Base-by-base conservation (phyloP, 2,797 vertebrate genomes). In the Arvicola amphibius region DNA sequence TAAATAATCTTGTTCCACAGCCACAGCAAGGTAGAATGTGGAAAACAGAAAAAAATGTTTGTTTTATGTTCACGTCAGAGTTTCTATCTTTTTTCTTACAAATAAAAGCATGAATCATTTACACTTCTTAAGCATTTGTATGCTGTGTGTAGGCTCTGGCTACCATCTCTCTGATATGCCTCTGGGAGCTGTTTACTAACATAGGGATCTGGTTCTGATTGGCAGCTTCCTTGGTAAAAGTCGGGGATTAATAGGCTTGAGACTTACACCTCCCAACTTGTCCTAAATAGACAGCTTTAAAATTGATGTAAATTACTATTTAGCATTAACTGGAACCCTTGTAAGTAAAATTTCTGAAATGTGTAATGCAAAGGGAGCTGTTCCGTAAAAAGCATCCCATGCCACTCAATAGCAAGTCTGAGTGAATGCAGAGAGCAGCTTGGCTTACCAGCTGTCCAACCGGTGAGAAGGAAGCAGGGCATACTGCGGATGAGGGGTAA, bases 1-100 rank as follows among this genome's bases (percentile, higher is more conserved):
- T 94, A 94, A 90, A 88, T 94, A 97, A 83, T 96, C 88, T 92
- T 94, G 67, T 87, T 96, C 69, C 89, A 6, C 86, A 79, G 67
- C 88, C 63, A 69, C 12, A 95, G 14, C 16, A 56, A 77, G 65
- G 83, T 88, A 19, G 32, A 94, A 34, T 76, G 46, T 94, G 63
- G 46, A 63, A 97, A 81, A n/a, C 32, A 69, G 83, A 65, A 40
- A 85, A 61, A 65, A 95, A 51, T 87, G 27, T 37, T 92, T 78
- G 90, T 81, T 84, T 25, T 83, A 48, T 91, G 40, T 94, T 97
- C 56, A 83, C 4, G 37, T 73, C 21, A 43, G 81, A 90, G 43
- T 92, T 97, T 88, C n/a, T 78, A 71, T 83, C 63, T 92, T 94
- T 67, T 93, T 97, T 81, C 67, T 92, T 59, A 81, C 43, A 23